Conservation (phyloP, 2,797 vertebrate genomes). For the Luscinia luscinia region DNA sequence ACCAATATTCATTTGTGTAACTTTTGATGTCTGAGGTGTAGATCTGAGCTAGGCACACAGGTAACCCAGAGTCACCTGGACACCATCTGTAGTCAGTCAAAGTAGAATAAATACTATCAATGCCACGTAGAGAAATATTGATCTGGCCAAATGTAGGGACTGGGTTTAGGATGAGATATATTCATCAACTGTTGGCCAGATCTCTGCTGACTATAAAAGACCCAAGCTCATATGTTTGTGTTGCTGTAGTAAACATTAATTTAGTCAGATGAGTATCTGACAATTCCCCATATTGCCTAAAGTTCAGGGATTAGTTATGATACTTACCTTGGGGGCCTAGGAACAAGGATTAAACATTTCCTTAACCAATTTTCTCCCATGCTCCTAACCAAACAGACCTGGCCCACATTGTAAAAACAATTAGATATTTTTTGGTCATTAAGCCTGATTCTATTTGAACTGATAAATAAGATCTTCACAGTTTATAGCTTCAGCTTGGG, state of each 20-base stretch:
- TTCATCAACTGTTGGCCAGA: neutral
- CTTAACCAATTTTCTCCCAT: neutral
- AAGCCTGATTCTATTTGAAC: neutral
- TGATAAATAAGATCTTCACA: neutral
- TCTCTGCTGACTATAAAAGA: neutral
- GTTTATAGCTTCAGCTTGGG: neutral
- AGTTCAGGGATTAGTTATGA: neutral
- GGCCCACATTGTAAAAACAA: neutral
- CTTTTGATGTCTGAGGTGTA: neutral
- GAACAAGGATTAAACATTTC: neutral
- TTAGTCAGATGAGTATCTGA: neutral
- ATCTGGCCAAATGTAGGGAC: neutral
- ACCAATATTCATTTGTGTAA: neutral
- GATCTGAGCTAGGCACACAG: neutral
- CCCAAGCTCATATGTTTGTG: neutral
- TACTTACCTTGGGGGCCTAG: neutral
- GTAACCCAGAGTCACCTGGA: neutral
- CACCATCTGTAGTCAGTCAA: neutral
- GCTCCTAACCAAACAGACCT: neutral
- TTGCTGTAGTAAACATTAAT: neutral
- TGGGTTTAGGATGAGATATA: neutral
- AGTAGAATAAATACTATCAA: neutral
- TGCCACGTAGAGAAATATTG: neutral
- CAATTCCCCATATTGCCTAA: neutral
- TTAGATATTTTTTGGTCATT: neutral